Conservation (phyloP, 2,113 vertebrate genomes). For the Columbina picui region DNA sequence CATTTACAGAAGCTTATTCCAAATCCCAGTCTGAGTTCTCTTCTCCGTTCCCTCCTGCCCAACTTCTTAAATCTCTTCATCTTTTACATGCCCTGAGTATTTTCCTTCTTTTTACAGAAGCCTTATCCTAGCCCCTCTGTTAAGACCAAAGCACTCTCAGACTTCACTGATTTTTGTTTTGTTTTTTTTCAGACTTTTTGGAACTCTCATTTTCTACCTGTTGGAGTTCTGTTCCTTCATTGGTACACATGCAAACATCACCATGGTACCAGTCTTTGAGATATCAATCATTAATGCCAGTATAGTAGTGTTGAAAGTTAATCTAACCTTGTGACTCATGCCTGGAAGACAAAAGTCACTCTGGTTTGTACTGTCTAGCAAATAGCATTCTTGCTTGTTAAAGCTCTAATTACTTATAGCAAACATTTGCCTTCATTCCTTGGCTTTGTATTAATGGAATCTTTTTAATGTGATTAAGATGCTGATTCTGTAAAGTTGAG, state of each 20-base stretch:
- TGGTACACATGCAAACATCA: not conserved
- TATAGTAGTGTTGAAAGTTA: not conserved
- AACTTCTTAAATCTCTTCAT: not conserved
- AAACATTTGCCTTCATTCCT: not conserved
- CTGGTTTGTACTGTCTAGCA: not conserved
- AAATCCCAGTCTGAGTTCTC: not conserved
- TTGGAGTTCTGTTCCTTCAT: not conserved
- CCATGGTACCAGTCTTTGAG: not conserved
- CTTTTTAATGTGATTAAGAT: not conserved
- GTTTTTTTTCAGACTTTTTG: not conserved
- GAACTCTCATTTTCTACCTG: not conserved
- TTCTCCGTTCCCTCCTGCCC: not conserved
- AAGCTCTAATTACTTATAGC: not conserved
- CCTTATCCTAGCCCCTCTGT: not conserved
- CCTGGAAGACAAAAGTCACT: not conserved
- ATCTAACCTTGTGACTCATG: not conserved
- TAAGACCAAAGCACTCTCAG: not conserved
- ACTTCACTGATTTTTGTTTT: not conserved
- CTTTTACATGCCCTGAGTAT: not conserved
- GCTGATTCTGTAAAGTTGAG: not conserved
- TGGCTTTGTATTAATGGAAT: not conserved
- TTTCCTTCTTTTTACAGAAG: not conserved
- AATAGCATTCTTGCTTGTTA: not conserved
- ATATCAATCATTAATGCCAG: not conserved
- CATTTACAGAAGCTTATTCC: conserved; percentile 26